Conservation (phyloP, 2,888 invertebrate species). For the Vesta saturnalis region DNA sequence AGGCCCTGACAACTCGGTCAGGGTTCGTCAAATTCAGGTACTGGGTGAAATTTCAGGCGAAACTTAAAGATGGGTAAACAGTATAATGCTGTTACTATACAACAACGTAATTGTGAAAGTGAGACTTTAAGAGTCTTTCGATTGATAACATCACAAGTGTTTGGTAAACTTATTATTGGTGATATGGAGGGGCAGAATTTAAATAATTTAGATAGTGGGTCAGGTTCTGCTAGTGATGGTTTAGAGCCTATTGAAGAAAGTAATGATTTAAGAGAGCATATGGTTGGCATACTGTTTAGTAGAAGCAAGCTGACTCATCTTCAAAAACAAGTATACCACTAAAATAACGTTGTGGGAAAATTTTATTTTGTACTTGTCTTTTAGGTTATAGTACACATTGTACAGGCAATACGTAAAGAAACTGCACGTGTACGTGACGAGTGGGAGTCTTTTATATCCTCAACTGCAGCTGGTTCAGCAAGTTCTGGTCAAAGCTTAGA, state of each 20-base stretch:
- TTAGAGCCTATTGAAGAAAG: constrained; percentile 63
- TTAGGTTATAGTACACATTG: constrained; percentile 88
- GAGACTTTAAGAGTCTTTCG: constrained; percentile 94
- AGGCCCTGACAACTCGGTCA: constrained; percentile 89
- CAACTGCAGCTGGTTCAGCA: constrained; percentile 59
- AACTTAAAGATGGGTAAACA: constrained; percentile 65
- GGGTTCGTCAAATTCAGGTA: constrained; percentile 84
- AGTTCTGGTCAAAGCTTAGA: constrained; percentile 61
- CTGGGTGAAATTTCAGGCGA: constrained; percentile 72
- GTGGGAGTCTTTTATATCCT: constrained; percentile 80
- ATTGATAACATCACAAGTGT: constrained; percentile 90
- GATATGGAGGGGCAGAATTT: constrained; percentile 62
- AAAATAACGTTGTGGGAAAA: background rate
- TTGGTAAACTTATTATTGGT: constrained; percentile 87
- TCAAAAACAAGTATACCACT: constrained; percentile 85
- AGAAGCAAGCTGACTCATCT: constrained; percentile 92
- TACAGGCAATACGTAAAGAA: constrained; percentile 91
- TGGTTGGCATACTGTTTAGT: constrained; percentile 96
- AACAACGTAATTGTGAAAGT: constrained; percentile 88
- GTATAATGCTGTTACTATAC: constrained; percentile 70
- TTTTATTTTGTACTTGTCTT: constrained; percentile 1
- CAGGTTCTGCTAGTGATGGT: constrained; percentile 55
- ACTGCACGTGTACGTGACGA: constrained; percentile 87
- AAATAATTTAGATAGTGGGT: constrained; percentile 51
- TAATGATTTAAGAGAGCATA: constrained; percentile 84